phyloP scores from a whole-genome alignment of 2,888 invertebrate genomes.

The Psococerastis gibbosa region DNA sequence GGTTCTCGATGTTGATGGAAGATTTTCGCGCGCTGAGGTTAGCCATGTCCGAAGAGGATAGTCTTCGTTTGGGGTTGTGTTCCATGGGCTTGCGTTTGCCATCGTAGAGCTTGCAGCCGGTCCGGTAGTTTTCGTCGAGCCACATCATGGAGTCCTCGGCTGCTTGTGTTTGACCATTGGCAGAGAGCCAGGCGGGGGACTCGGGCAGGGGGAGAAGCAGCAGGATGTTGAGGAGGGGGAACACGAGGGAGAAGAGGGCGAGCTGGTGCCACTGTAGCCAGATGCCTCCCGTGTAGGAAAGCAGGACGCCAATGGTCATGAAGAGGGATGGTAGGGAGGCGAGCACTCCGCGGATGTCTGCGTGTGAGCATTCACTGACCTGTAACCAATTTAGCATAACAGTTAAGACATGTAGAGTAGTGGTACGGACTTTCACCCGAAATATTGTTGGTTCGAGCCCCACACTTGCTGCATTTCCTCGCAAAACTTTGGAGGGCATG shows the following conservation, averaged over 20 bases:
- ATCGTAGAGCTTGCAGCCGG: not conserved
- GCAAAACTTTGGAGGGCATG: too few relatives aligned
- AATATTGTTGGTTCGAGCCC: too few relatives aligned
- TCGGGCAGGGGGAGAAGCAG: constrained; percentile 38
- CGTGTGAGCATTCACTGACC: constrained; percentile 43
- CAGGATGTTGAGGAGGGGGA: constrained; percentile 30
- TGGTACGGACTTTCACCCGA: too few relatives aligned
- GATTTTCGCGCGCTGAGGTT: not conserved
- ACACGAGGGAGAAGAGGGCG: constrained; percentile 32
- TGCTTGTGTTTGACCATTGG: constrained; percentile 23
- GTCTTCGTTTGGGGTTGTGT: not conserved
- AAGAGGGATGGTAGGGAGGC: constrained; percentile 44
- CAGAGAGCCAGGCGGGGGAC: constrained; percentile 38
- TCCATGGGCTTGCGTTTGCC: not conserved
- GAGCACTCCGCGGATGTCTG: constrained; percentile 39
- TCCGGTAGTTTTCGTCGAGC: constrained; percentile 21
- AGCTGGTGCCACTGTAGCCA: constrained; percentile 37
- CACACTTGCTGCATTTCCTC: too few relatives aligned
- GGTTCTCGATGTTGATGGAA: not conserved
- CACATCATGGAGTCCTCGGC: constrained; percentile 31
- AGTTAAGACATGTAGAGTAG: too few relatives aligned
- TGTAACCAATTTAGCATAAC: too few relatives aligned
- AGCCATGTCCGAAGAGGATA: not conserved
- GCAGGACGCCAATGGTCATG: constrained; percentile 41
- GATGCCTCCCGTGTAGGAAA: constrained; percentile 37